Evolutionary conservation across 2,113 vertebrate species (phyloP).

Genomic region (Acanthisitta chloris): DNA sequence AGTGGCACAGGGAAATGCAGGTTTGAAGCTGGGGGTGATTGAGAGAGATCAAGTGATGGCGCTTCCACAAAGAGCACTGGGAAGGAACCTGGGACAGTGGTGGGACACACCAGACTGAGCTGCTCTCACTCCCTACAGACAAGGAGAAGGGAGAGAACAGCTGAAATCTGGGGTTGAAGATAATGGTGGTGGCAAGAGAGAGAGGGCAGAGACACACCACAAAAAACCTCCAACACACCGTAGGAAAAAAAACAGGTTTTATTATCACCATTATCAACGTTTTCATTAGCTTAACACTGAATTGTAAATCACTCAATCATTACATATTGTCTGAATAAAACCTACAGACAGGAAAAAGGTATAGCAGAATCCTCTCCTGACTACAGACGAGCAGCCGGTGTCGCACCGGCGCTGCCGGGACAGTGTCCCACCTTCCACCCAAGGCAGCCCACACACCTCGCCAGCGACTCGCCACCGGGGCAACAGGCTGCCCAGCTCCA

Average conservation of each 20-base stretch:
- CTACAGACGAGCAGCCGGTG: neutral
- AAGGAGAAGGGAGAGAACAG: neutral
- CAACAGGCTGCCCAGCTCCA: neutral
- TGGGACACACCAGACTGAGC: neutral
- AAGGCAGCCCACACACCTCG: constrained; percentile 41
- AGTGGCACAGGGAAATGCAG: neutral
- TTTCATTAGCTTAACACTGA: constrained; percentile 78
- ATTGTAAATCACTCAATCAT: constrained; percentile 81
- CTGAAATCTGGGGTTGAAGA: neutral
- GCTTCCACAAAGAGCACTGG: fast-evolving
- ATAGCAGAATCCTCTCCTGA: constrained; percentile 51
- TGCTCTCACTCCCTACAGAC: neutral
- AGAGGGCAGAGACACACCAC: neutral
- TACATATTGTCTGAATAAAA: constrained; percentile 78
- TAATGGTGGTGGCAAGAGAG: neutral
- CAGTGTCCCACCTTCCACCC: constrained; percentile 38
- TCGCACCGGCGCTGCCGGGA: neutral
- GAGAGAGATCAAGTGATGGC: neutral
- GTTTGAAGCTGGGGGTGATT: neutral
- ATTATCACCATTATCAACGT: constrained; percentile 70
- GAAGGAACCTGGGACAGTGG: neutral
- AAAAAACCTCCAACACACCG: neutral
- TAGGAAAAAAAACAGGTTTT: constrained; percentile 59
- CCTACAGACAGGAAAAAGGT: constrained; percentile 74
- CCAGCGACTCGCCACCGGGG: neutral